phyloP scores from a whole-genome alignment of 2,113 vertebrate genomes.

The Solea solea region DNA sequence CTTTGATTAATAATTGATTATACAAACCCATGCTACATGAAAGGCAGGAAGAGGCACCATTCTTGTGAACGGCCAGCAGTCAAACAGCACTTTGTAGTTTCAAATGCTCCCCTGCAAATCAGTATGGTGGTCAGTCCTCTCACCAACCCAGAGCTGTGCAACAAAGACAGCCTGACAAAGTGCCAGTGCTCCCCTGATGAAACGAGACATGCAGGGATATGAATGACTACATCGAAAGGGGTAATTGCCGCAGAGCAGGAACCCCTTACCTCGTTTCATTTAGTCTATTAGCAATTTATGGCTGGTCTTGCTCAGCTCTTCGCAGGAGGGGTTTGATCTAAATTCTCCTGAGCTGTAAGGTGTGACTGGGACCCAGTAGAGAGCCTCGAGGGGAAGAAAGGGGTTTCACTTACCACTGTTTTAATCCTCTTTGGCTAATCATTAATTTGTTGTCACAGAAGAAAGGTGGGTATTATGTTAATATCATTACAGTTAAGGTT shows the following conservation, averaged over 20 bases:
- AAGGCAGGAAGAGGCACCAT: conserved; percentile 96
- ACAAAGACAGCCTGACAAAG: conserved; percentile 71
- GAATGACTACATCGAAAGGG: conserved; percentile 83
- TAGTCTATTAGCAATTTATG: conserved; percentile 97
- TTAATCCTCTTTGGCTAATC: conserved; percentile 70
- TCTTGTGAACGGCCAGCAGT: conserved; percentile 88
- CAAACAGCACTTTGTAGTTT: conserved; percentile 99
- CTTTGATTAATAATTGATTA: conserved; percentile 99
- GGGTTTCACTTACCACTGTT: conserved; percentile 64
- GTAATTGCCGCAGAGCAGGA: conserved; percentile 81
- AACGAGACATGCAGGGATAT: conserved; percentile 81
- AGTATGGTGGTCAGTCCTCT: conserved; percentile 74
- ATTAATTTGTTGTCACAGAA: conserved; percentile 70
- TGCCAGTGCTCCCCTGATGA: conserved; percentile 75
- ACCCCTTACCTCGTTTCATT: conserved; percentile 87
- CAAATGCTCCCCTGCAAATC: conserved; percentile 88
- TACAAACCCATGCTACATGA: conserved; percentile 91
- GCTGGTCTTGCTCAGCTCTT: conserved; percentile 86
- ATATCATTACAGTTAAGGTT: conserved; percentile 70
- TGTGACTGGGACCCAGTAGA: conserved; percentile 70
- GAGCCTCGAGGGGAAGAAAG: conserved; percentile 67
- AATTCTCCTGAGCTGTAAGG: conserved; percentile 78
- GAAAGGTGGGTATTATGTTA: conserved; percentile 64
- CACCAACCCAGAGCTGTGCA: conserved; percentile 43
- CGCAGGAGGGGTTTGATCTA: conserved; percentile 84